A percentile compares a stretch with the other conserved stretches of the same genome.
Conservation (phyloP, 2,888 invertebrate species). For the Cybosia mesomella region DNA sequence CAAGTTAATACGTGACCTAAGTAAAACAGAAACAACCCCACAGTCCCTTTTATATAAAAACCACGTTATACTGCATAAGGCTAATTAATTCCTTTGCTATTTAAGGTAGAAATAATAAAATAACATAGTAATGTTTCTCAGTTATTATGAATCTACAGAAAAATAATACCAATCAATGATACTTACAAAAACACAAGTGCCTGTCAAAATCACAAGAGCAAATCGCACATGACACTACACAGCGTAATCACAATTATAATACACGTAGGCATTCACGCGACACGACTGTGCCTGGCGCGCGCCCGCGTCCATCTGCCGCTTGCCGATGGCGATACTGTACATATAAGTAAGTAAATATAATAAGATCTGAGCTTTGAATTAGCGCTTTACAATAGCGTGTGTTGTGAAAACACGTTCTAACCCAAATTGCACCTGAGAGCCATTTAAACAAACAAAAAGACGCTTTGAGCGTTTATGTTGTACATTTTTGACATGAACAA, state of each 20-base stretch:
- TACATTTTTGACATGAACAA: not conserved
- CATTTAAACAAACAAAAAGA: not conserved
- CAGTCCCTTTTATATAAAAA: not conserved
- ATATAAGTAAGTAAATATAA: slow-evolving; percentile 42
- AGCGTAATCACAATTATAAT: slow-evolving; percentile 47
- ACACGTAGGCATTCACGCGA: slow-evolving; percentile 42
- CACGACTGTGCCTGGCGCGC: slow-evolving; percentile 47
- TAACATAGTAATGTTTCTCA: not conserved
- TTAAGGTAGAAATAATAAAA: not conserved
- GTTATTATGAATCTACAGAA: not conserved
- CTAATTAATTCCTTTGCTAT: not conserved
- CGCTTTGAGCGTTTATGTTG: not conserved
- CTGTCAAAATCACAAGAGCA: slow-evolving; percentile 49
- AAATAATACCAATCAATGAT: not conserved
- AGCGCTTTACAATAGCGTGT: slow-evolving; percentile 25
- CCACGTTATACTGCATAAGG: not conserved
- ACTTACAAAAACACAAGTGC: slow-evolving; percentile 43
- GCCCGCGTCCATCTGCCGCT: slow-evolving; percentile 51
- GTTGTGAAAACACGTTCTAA: slow-evolving; percentile 14
- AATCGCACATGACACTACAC: slow-evolving; percentile 53
- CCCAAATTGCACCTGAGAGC: slow-evolving; percentile 2
- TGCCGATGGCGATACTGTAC: slow-evolving; percentile 30
- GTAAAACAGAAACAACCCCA: not conserved
- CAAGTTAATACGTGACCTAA: not conserved
- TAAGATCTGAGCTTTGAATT: slow-evolving; percentile 27